Evolutionary conservation across 2,888 invertebrate species (phyloP).

Genomic region (Epinotia bilunana): DNA sequence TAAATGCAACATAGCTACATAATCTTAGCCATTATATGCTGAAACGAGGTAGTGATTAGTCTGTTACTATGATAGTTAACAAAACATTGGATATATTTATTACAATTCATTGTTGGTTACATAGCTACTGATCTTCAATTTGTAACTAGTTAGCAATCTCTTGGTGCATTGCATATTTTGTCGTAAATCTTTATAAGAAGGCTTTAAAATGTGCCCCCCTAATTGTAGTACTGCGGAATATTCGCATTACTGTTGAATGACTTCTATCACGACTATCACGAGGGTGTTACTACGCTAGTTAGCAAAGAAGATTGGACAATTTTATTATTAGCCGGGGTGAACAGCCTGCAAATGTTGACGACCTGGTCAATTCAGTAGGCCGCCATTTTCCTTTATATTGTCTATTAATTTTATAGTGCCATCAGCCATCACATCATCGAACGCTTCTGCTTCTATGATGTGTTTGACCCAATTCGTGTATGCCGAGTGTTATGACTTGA

Average conservation of each 20-base stretch:
- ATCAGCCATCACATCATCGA: slow-evolving; percentile 16
- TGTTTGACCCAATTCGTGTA: slow-evolving; percentile 29
- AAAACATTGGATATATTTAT: neutral
- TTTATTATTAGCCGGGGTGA: slow-evolving; percentile 76
- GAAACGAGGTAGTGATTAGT: neutral
- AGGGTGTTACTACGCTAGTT: slow-evolving; percentile 58
- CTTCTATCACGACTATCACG: slow-evolving; percentile 54
- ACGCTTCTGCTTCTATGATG: slow-evolving; percentile 17
- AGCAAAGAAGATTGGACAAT: slow-evolving; percentile 71
- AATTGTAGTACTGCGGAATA: slow-evolving; percentile 10
- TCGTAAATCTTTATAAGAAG: neutral
- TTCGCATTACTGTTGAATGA: slow-evolving; percentile 52
- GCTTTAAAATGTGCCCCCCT: neutral
- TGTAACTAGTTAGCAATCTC: too few relatives aligned
- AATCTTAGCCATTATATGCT: neutral
- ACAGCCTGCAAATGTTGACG: slow-evolving; percentile 62
- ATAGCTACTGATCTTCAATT: neutral
- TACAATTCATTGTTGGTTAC: neutral
- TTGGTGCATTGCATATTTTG: neutral
- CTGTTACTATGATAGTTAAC: neutral
- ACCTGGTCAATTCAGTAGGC: slow-evolving; percentile 45
- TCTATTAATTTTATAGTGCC: slow-evolving; percentile 32
- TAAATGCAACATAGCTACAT: neutral
- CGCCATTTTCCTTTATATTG: slow-evolving; percentile 13
- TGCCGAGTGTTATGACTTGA: neutral